Evolutionary conservation across 2,797 vertebrate genomes (phyloP).

Genomic region (Lepilemur septentrionalis): DNA sequence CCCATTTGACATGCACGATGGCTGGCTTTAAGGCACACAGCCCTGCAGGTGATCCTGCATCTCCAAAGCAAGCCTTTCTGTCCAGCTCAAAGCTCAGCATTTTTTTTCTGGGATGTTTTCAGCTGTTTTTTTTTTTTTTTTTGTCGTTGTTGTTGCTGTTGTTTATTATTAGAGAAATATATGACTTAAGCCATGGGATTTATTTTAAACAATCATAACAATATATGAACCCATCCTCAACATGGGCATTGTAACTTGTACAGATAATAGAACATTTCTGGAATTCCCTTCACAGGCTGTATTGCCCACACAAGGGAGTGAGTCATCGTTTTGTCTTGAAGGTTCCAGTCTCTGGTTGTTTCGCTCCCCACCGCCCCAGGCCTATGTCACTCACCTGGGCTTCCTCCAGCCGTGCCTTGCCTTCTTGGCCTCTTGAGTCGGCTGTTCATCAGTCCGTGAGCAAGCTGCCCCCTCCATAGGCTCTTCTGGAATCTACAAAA

Average conservation of each 20-base stretch:
- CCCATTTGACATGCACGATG: neutral
- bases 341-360: neutral
- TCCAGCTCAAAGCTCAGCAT: neutral
- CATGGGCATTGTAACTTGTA: neutral
- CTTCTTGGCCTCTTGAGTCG: neutral
- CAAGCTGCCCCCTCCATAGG: neutral
- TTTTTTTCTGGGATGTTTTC: neutral
- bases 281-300: neutral
- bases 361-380: neutral
- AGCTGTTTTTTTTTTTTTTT: neutral
- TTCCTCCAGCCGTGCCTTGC: neutral
- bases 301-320: neutral
- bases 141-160: too few species aligned
- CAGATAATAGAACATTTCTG: neutral
- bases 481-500: neutral
- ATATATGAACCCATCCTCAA: neutral
- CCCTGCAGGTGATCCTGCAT: neutral
- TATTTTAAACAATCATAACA: slow-evolving; percentile 16
- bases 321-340: neutral
- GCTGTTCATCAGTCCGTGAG: neutral
- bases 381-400: neutral
- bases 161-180: neutral
- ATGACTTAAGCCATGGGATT: neutral
- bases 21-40: neutral
- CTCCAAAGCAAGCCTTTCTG: neutral